Base-by-base conservation (phyloP, 2,113 vertebrate genomes). In the Laticauda laticaudata region DNA sequence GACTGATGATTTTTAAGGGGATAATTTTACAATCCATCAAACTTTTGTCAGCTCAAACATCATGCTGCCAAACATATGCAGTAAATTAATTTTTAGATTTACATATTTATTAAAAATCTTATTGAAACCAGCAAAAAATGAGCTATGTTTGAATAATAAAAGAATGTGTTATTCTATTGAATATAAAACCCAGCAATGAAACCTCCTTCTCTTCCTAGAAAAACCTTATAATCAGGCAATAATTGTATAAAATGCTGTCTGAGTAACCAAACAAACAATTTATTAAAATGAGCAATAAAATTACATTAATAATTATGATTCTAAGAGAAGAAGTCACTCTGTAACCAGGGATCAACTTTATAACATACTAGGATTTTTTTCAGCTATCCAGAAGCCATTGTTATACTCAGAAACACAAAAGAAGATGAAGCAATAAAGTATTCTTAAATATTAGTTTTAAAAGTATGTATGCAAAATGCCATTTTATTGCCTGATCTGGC, bases 31-130 rank as follows among this genome's bases (percentile, higher is more conserved):
- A 97, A 98, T 98, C 96, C 95, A 97, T 98, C 97, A 97, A 93
- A 96, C 95, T 97, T 97, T 96, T 97, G 97, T 97, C 97, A 97
- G 95, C 96, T 97, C 94, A 93, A 97, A 97, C 97, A 97, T 97
- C 96, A 97, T 92, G 94, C 95, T 95, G 97, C 95, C 96, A 97
- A 98, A 97, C 89, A 51, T 95, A 98, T 96, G 96, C 95, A 97
- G 96, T 97, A 97, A 97, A 98, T 97, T 97, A 97, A 98, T 98
- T 97, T 97, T 95, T 92, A 96, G 96, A 98, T 98, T 98, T 98
- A 97, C 97, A 98, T 98, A 98, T 98, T 98, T 98, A 98, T 98
- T 97, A 98, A 98, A 97, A 97, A 96, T 97, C 88, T 61, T 97
- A 97, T 97, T 98, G 97, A 96, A 98, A 98, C 96, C 97, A 98